Evolutionary conservation across 2,797 vertebrate genomes (phyloP).

Genomic region (Myotis daubentonii): DNA sequence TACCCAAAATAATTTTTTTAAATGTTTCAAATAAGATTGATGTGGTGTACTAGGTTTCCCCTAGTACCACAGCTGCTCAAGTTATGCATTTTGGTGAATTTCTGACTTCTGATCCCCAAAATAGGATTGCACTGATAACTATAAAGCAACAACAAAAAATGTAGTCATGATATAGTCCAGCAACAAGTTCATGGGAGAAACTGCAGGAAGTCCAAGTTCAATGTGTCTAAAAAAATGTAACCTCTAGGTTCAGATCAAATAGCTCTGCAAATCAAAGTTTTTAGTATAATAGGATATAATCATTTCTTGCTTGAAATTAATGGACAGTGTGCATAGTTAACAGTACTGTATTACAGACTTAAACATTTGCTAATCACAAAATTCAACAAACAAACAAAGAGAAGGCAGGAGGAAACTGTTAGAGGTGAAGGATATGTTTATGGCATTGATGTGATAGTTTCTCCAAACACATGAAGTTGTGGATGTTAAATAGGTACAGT

Average conservation of each 20-base stretch:
- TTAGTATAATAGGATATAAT: neutral
- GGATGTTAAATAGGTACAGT: neutral
- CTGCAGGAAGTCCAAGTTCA: neutral
- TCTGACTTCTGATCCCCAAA: conserved; percentile 21
- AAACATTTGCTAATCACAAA: neutral
- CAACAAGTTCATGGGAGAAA: neutral
- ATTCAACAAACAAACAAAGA: neutral
- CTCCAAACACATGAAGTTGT: neutral
- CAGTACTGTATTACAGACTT: neutral
- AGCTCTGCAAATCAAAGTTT: neutral
- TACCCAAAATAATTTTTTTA: conserved; percentile 11
- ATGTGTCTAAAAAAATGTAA: neutral
- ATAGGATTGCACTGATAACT: neutral
- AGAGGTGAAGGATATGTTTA: neutral
- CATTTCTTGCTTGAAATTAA: neutral
- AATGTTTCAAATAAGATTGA: neutral
- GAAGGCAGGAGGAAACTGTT: neutral
- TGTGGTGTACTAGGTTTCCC: neutral
- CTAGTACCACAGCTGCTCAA: neutral
- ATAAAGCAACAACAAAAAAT: neutral
- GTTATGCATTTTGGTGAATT: neutral
- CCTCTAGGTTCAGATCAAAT: neutral
- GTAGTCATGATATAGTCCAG: neutral
- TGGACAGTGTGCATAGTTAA: neutral
- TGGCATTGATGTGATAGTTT: neutral